Evolutionary conservation across 2,797 vertebrate species (phyloP), one percentile per base, ranked within the genome.

Genomic region (Valencia hispanica): DNA sequence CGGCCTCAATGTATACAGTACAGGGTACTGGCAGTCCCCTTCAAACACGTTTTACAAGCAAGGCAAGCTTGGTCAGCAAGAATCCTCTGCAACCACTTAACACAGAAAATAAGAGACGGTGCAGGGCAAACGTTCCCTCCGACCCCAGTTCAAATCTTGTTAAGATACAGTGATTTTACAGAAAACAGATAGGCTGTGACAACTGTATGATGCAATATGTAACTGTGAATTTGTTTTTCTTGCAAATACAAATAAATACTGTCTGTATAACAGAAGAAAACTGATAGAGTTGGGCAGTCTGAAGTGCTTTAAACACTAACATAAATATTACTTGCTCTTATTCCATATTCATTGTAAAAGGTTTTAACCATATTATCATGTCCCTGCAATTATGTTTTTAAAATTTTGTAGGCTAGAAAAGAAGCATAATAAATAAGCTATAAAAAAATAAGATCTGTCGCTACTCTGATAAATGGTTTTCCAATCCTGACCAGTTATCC

Each of bases 61-160:
- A 69, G 69, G 41, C 55, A 10, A 47, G 4, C 36, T 55, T 47
- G 50, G 59, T 27, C 17, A 41, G 69, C 34, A 55, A 68, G 6
- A 80, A 76, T 70, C 14, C 9, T 65, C 30, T 65, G 50, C 55
- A 70, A 30, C 55, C 78, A 78, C 20, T 45, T 15, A 77, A 53
- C 65, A 39, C 27, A 45, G 32, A 69, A 75, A 73, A 73, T 4
- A 80, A 76, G 63, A 75, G 70, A 75, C n/a, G 73, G 50, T 14
- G 17, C 39, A 30, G 61, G 55, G 61, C 18, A 61, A 63, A 70
- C 3, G 45, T 69, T 74, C 41, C 45, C 51, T 73, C 66, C 32
- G 25, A 69, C 36, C 12, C 55, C 39, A 39, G 61, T 63, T 79
- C 68, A 68, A 43, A 14, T 74, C 25, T 25, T 53, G 18, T n/a